A percentile compares a stretch with the other conserved stretches of the same genome.
Conservation (phyloP, 2,797 vertebrate species). For the Nyctibius grandis region DNA sequence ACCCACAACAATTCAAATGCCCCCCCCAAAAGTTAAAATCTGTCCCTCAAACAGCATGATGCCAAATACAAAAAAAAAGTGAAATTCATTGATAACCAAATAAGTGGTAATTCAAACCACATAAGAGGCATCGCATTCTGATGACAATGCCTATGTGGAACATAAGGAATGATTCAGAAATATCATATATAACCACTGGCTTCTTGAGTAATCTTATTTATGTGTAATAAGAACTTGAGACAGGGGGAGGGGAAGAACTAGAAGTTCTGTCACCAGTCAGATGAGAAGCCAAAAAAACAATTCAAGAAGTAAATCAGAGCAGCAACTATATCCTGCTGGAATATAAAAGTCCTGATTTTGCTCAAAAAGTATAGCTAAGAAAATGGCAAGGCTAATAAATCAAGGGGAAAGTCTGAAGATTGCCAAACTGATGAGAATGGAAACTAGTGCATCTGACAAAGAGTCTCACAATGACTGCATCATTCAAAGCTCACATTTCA, state of each 20-base stretch:
- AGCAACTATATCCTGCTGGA: not conserved
- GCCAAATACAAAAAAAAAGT: not conserved
- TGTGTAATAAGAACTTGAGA: not conserved
- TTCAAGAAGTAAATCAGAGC: not conserved
- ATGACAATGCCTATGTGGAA: not conserved
- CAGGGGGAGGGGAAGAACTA: not conserved
- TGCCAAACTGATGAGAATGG: not conserved
- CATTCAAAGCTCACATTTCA: conserved; percentile 1
- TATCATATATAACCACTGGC: not conserved
- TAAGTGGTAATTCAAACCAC: rapidly evolving
- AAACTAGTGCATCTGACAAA: not conserved
- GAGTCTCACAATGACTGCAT: not conserved
- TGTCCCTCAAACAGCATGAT: not conserved
- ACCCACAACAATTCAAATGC: not conserved
- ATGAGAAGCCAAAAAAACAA: not conserved
- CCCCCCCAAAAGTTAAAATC: not conserved
- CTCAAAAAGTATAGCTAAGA: not conserved
- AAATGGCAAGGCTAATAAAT: conserved; percentile 4
- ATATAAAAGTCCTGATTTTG: not conserved
- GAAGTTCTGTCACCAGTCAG: not conserved
- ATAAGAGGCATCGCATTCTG: not conserved
- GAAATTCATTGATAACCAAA: not conserved
- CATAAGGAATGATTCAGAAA: not conserved
- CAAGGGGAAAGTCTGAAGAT: not conserved
- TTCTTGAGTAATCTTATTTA: not conserved